Evolutionary conservation across 2,797 vertebrate genomes (phyloP), one percentile per base, ranked within the genome.

Genomic region (Helarctos malayanus): DNA sequence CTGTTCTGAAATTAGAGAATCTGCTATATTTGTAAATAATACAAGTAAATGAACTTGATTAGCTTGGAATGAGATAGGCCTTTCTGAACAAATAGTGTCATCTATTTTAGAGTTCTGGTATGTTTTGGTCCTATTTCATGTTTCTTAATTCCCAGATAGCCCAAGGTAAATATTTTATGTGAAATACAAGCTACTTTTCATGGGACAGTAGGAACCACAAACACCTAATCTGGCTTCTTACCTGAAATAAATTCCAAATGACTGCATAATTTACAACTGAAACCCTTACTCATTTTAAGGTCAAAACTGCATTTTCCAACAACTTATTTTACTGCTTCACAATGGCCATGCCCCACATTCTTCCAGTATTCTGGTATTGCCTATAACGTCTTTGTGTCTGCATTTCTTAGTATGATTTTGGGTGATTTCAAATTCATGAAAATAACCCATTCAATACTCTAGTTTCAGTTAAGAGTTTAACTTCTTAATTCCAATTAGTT

Each of bases 141-240:
- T 78, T 97, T 95, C 38, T n/a, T 92, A 76, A 90, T 88, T 94
- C 7, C 29, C 61, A 91, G 69, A 38, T 82, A 89, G 65, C 63
- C 29, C 52, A 78, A 75, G 90, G 79, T 76, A 80, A 35, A 18
- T 73, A 82, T 49, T 81, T 86, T 38, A 84, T 25, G 3, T 96
- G 73, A 82, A 94, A 63, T 81, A 49, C 6, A 73, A 79, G 19
- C 83, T 94, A 84, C 47, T 88, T 94, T 71, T 59, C 32, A 83
- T 29, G 69, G 57, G 78, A 92, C 18, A 35, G 35, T 16, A 93
- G 41, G 35, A 85, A 76, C 29, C 35, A 76, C n/a, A 27, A 32
- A 87, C n/a, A 69, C 56, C 54, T 23, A 69, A 86, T 21, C 25
- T 92, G 35, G 25, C 65, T 92, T 93, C 23, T 93, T 59, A 85